Conservation (phyloP, 2,113 vertebrate genomes). For the Boleophthalmus pectinirostris region DNA sequence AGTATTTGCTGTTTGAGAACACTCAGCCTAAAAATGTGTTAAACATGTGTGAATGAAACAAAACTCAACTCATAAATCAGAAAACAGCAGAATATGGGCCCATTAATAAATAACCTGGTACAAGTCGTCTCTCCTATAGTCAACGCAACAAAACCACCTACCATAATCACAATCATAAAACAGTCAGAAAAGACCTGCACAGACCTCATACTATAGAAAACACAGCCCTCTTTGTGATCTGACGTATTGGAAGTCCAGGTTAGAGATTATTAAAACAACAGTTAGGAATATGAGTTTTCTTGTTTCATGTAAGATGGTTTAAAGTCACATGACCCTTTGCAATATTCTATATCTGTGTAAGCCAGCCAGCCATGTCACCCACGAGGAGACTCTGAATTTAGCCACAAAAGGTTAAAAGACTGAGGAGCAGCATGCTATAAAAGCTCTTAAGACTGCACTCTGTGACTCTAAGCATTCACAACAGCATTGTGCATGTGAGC, state of each 20-base stretch:
- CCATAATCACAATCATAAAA: no score
- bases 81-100: no score
- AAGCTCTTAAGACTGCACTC: conserved; percentile 27
- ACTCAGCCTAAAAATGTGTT: no score
- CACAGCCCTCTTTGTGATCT: neutral
- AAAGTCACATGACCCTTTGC: neutral
- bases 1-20: no score
- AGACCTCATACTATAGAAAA: no score
- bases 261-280: neutral
- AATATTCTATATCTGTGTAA: neutral
- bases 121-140: no score
- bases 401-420: conserved; percentile 44
- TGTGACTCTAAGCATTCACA: conserved; percentile 38
- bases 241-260: neutral
- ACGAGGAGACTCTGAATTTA: conserved; percentile 18
- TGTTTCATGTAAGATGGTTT: conserved; percentile 1
- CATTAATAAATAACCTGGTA: no score
- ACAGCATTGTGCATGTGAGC: conserved; percentile 67
- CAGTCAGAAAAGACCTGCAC: no score
- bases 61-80: no score
- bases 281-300: neutral
- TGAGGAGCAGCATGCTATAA: conserved; percentile 29
- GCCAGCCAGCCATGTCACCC: neutral
- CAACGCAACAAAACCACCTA: no score
- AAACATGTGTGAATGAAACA: no score